A percentile compares a stretch with the other conserved stretches of the same genome.
These are phyloP conservation scores for Alaudala cheleensis DNA, from an alignment of 2,113 vertebrate species.

Conservation along the genomic window DNA sequence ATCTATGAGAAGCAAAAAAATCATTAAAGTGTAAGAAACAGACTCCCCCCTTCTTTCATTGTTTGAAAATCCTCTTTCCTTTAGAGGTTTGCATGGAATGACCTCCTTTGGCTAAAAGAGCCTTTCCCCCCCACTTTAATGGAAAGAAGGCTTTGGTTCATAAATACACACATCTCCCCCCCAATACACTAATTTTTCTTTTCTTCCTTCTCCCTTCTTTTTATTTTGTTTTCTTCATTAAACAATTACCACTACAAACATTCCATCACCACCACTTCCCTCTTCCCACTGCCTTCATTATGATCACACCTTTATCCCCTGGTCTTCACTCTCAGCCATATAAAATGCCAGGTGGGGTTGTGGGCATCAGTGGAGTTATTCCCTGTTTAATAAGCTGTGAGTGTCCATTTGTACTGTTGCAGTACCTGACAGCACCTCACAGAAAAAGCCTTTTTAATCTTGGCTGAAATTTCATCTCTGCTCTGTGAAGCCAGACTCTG, in stretches of 20 bases:
- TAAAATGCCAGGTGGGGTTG: not conserved
- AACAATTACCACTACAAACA: not conserved
- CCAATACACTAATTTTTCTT: not conserved
- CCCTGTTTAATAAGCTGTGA: constrained; percentile 39
- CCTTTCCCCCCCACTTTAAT: not conserved
- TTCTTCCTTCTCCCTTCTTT: not conserved
- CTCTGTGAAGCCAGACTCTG: not conserved
- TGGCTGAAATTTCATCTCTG: constrained; percentile 10
- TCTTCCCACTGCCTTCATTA: not conserved
- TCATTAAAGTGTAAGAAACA: constrained; percentile 76
- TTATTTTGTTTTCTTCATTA: constrained; percentile 13
- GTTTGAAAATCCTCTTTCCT: constrained; percentile 72
- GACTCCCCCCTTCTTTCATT: constrained; percentile 69
- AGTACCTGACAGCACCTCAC: not conserved
- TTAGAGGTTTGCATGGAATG: constrained; percentile 40
- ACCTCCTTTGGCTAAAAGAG: constrained; percentile 17
- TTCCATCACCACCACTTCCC: not conserved
- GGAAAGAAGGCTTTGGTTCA: not conserved
- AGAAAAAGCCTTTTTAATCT: constrained; percentile 31
- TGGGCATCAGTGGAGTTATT: constrained; percentile 1
- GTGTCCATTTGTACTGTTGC: constrained; percentile 22
- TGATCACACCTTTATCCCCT: not conserved
- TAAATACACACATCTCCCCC: not conserved
- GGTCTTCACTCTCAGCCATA: not conserved
- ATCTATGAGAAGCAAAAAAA: constrained; percentile 78